phyloP scores from a whole-genome alignment of 1,140 invertebrate genomes.

The Lepidurus packardi region DNA sequence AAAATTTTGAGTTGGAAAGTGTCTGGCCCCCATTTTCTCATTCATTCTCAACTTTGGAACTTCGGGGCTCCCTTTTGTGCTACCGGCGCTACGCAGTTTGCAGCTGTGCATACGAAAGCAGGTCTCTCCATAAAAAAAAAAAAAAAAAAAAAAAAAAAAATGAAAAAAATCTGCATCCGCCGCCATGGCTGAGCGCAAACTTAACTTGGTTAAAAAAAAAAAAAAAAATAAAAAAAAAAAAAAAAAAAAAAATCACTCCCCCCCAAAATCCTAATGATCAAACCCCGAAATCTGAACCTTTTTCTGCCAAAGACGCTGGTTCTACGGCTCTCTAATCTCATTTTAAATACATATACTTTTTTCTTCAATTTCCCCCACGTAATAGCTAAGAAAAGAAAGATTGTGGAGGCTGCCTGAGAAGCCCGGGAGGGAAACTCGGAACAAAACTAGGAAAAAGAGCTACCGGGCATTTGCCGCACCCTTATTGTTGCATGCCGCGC shows the following conservation, averaged over 20 bases:
- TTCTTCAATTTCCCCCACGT: too few relatives aligned
- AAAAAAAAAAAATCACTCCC: too few relatives aligned
- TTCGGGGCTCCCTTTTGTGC: constrained; percentile 9
- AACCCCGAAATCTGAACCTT: too few relatives aligned
- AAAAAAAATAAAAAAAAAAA: too few relatives aligned
- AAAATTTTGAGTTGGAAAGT: constrained; percentile 1
- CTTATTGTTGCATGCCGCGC: constrained; percentile 20
- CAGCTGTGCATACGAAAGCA: constrained; percentile 17
- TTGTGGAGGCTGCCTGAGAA: neutral
- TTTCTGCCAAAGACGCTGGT: too few relatives aligned
- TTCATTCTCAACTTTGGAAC: constrained; percentile 12
- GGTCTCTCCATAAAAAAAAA: neutral
- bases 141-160: neutral
- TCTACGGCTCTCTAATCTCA: too few relatives aligned
- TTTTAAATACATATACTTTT: too few relatives aligned
- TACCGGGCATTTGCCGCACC: constrained; percentile 17
- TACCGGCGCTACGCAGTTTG: constrained; percentile 20
- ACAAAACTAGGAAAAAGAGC: neutral
- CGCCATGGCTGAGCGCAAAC: too few relatives aligned
- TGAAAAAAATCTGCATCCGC: too few relatives aligned
- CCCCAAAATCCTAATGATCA: too few relatives aligned
- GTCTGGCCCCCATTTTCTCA: constrained; percentile 20
- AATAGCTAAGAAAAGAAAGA: neutral
- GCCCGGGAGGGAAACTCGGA: neutral
- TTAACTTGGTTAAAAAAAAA: too few relatives aligned